Conservation (phyloP, 2,113 vertebrate species). For the Xiphophorus couchianus region DNA sequence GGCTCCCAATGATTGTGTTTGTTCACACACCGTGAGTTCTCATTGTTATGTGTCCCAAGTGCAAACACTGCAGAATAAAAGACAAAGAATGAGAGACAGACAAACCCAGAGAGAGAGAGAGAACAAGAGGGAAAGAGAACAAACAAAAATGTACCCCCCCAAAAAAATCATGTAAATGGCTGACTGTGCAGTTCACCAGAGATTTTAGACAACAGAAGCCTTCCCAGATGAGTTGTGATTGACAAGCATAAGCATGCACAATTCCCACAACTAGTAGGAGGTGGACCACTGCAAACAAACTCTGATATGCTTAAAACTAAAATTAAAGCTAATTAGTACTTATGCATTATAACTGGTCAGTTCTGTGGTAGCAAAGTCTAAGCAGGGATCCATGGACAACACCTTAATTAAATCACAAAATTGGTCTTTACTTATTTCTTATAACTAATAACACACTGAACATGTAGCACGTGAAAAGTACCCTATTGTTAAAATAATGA, state of each 20-base stretch:
- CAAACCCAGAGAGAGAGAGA: conserved; percentile 29
- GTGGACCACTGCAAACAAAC: background rate
- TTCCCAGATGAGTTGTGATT: conserved; percentile 40
- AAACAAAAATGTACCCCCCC: conserved; percentile 16
- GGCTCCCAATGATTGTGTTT: conserved; percentile 57
- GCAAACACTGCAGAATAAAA: conserved; percentile 60
- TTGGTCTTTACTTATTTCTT: conserved; percentile 3
- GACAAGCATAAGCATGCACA: conserved; percentile 11
- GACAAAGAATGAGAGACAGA: conserved; percentile 33
- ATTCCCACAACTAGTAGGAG: background rate
- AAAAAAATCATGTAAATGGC: conserved; percentile 33
- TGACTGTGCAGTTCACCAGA: conserved; percentile 32
- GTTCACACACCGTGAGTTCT: conserved; percentile 45
- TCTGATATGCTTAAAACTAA: conserved; percentile 3
- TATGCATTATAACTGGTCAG: background rate
- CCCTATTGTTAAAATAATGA: background rate
- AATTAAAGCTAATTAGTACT: background rate
- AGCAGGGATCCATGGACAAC: background rate
- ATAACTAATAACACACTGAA: background rate
- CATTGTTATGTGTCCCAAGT: conserved; percentile 65
- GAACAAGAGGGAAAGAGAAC: conserved; percentile 22
- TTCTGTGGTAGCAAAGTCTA: background rate
- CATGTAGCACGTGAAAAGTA: background rate
- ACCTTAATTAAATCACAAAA: background rate
- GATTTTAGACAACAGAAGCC: conserved; percentile 23